Conservation (phyloP, 1,140 invertebrate species). For the Caenorhabditis inopinata region DNA sequence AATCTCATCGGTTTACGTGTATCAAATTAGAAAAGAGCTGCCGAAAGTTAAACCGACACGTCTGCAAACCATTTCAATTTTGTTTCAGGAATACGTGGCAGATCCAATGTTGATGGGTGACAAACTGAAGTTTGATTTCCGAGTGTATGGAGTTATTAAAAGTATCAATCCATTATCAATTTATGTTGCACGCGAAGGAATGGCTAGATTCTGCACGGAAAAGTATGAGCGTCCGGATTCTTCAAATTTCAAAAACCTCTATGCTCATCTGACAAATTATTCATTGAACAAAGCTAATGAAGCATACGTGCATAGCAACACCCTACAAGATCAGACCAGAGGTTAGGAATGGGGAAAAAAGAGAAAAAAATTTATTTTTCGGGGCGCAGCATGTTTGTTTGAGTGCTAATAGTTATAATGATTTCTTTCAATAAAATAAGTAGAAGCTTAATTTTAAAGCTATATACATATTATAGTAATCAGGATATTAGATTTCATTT, state of each 20-base stretch:
- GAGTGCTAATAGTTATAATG: no score
- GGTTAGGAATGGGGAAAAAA: background rate
- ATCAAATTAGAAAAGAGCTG: no score
- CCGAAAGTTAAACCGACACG: no score
- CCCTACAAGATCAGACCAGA: conserved; percentile 63
- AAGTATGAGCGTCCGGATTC: conserved; percentile 66
- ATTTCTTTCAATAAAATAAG: no score
- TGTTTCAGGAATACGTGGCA: conserved; percentile 68
- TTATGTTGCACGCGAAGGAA: conserved; percentile 68
- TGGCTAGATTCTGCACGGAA: conserved; percentile 66
- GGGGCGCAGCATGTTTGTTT: no score
- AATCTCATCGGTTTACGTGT: no score
- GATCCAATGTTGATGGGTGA: conserved; percentile 69
- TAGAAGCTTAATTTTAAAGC: no score
- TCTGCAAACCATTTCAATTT: no score
- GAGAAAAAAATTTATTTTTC: background rate
- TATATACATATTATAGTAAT: no score
- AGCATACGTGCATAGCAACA: conserved; percentile 68
- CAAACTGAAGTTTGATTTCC: conserved; percentile 69
- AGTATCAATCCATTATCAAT: conserved; percentile 69
- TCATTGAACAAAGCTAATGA: conserved; percentile 69
- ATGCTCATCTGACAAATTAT: conserved; percentile 70
- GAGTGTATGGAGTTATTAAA: conserved; percentile 69
- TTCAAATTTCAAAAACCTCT: conserved; percentile 68
- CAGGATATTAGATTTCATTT: no score